Percentiles rank a stretch among this genome's conserved stretches.
Conservation (phyloP, 2,113 vertebrate species). For the Rhodinocichla rosea region DNA sequence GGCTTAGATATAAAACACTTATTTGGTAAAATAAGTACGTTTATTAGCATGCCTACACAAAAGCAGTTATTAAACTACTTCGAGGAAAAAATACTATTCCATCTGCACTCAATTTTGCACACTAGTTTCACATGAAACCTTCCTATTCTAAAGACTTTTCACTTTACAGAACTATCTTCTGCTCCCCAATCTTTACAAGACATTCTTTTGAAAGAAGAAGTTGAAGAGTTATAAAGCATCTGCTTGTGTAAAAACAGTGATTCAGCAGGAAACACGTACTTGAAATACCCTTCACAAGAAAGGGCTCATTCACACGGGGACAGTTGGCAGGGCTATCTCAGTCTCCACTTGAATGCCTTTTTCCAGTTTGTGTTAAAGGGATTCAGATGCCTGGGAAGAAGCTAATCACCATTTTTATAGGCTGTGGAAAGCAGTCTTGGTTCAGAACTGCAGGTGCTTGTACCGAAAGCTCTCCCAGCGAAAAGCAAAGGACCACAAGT, state of each 20-base stretch:
- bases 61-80: not conserved
- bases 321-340: conserved; percentile 45
- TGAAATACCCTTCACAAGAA: conserved; percentile 54
- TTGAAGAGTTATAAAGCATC: conserved; percentile 29
- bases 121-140: not conserved
- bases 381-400: conserved; percentile 49
- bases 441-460: conserved; percentile 29
- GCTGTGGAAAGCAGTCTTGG: not conserved
- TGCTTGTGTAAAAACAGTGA: conserved; percentile 35
- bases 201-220: not conserved
- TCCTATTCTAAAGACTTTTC: not conserved
- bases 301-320: conserved; percentile 31
- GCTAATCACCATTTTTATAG: conserved; percentile 54
- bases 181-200: not conserved
- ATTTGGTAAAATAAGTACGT: not conserved
- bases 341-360: conserved; percentile 45
- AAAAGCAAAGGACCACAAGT: conserved; percentile 23
- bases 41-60: not conserved
- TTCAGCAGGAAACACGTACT: conserved; percentile 50
- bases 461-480: not conserved
- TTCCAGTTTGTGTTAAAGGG: conserved; percentile 38
- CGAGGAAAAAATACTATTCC: not conserved
- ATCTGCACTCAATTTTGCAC: not conserved
- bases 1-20: not conserved
- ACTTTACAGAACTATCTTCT: not conserved